phyloP scores from a whole-genome alignment of 1,140 invertebrate species.

The Pseudomyrmex flavicornis region DNA sequence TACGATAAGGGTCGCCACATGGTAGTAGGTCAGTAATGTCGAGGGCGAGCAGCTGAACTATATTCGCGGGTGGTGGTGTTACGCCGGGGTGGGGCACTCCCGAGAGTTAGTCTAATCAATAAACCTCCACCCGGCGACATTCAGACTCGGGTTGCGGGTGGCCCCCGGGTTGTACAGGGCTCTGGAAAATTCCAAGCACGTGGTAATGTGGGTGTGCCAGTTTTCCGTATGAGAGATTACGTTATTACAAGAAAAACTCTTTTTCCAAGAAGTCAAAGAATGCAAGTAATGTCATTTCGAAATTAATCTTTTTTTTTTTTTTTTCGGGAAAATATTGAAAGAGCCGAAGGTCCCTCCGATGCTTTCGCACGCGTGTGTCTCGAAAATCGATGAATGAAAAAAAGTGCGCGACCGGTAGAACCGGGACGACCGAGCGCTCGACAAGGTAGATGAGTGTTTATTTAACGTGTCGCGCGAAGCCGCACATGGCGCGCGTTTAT shows the following conservation, averaged over 20 bases:
- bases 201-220: not conserved
- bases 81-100: slow-evolving; percentile 66
- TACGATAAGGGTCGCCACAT: slow-evolving; percentile 37
- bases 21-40: slow-evolving; percentile 79
- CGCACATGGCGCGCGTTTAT: slow-evolving; percentile 43
- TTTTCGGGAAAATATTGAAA: no score
- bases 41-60: slow-evolving; percentile 69
- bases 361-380: no score
- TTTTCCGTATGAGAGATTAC: slow-evolving; percentile 5
- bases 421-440: slow-evolving; percentile 11
- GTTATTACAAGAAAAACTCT: not conserved
- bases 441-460: slow-evolving; percentile 51
- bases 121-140: slow-evolving; percentile 71
- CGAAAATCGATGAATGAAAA: not conserved
- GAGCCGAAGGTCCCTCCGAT: no score
- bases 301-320: no score
- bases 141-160: slow-evolving; percentile 69
- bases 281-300: no score
- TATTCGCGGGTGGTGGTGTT: slow-evolving; percentile 47
- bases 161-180: slow-evolving; percentile 45
- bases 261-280: not conserved
- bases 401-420: slow-evolving; percentile 21
- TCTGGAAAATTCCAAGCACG: slow-evolving; percentile 39
- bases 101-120: slow-evolving; percentile 71
- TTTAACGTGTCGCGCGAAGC: slow-evolving; percentile 34